phyloP scores from a whole-genome alignment of 1,140 invertebrate species.

The Liolophura sinensis region DNA sequence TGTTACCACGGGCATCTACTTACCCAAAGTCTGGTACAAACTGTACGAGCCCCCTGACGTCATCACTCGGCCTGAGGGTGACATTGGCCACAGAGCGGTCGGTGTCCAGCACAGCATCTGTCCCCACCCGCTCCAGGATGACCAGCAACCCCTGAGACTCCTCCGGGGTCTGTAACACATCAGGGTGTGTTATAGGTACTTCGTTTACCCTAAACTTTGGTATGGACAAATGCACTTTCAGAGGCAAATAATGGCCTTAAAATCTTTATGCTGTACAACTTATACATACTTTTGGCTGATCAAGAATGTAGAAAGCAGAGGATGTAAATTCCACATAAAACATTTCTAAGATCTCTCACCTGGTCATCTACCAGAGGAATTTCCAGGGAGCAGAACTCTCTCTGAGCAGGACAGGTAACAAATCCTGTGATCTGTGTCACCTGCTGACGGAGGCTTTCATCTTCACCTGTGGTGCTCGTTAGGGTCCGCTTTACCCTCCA shows the following conservation, averaged over 20 bases:
- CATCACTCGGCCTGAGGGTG: constrained; percentile 44
- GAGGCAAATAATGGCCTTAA: too few species aligned
- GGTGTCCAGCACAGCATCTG: constrained; percentile 38
- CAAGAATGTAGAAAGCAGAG: background rate
- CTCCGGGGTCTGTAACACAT: constrained; percentile 38
- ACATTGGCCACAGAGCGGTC: constrained; percentile 29
- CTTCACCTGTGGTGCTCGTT: constrained; percentile 30
- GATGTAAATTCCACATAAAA: too few species aligned
- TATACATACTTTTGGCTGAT: background rate
- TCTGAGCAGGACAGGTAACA: constrained; percentile 31
- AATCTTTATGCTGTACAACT: background rate
- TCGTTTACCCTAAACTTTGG: background rate
- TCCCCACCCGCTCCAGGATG: constrained; percentile 22
- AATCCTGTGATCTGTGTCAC: constrained; percentile 31
- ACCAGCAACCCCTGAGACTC: constrained; percentile 36
- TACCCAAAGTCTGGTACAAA: constrained; percentile 42
- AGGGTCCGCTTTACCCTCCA: constrained; percentile 42
- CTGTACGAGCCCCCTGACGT: constrained; percentile 47
- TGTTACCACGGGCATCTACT: background rate
- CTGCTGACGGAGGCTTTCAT: constrained; percentile 33
- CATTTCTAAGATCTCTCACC: constrained; percentile 17
- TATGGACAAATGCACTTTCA: background rate
- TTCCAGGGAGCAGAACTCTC: constrained; percentile 33
- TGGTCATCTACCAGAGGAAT: constrained; percentile 40
- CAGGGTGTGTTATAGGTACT: background rate